Base-by-base conservation (phyloP, 2,888 invertebrate genomes). In the Lamellibrachia columna region DNA sequence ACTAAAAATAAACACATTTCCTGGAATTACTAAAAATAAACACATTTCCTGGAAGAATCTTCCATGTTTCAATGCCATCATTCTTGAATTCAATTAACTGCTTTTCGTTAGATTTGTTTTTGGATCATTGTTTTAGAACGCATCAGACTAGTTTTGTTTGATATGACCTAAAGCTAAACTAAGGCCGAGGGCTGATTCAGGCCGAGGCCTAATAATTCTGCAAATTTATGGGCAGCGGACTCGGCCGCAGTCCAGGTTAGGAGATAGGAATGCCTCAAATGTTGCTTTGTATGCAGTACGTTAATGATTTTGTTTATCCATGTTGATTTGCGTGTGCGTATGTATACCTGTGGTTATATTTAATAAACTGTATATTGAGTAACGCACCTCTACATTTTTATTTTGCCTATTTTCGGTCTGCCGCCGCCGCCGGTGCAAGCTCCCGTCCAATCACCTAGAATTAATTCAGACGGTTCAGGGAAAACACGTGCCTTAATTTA, bases 401-500 rank as follows among this genome's bases (percentile, higher is more conserved):
- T n/a, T 22, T 75, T 75, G 22, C n/a, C 11, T 75, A n/a, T 75
- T 75, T 75, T n/a, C 6, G 15, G 15, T 75, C 6, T 75, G 40
- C 75, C 75, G 75, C 75, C 75, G n/a, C 75, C 22, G 58, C 58
- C 7, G 75, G 75, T 75, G 75, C 75, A 15, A 75, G 75, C n/a
- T 75, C 75, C 75, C 75, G 75, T 75, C 75, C 22, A 75, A 75
- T 75, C 75, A 22, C 75, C 75, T n/a, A 75, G 75, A 75, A 75
- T 75, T n/a, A 22, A 75, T 75, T 75, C 75, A 6, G 75, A 75
- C 75, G 22, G 2, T 75, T 75, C 75, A 75, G 15, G 75, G 15
- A 75, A n/a, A 22, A 11, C 75, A 75, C 75, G 75, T 75, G 75
- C 75, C 75, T 75, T 15, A 75, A 75, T 22, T 22, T 75, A 75